Evolutionary conservation across 2,797 vertebrate species (phyloP).

Genomic region (Pogonophryne albipinna): DNA sequence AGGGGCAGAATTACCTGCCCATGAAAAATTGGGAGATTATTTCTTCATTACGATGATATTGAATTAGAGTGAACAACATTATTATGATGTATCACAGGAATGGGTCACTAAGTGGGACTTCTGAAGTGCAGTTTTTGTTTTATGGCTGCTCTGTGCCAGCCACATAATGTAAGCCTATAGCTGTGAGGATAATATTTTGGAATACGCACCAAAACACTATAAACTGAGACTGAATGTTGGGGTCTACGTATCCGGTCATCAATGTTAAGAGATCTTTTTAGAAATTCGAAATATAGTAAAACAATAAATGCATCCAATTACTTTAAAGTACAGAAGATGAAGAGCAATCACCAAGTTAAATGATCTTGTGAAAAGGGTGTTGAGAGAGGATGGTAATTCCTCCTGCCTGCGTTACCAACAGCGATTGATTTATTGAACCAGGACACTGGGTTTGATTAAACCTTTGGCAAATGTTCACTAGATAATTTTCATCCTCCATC

Average conservation of each 20-base stretch:
- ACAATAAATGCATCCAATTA: background rate
- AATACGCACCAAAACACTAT: background rate
- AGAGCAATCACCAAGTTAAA: conserved; percentile 20
- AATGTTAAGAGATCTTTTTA: background rate
- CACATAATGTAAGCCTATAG: background rate
- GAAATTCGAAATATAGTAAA: background rate
- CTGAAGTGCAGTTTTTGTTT: conserved; percentile 1
- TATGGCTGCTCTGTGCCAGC: background rate
- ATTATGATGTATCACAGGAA: conserved; percentile 21
- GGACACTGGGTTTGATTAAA: conserved; percentile 59
- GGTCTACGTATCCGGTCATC: background rate
- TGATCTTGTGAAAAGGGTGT: conserved; percentile 29
- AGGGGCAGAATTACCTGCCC: background rate
- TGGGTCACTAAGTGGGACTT: conserved; percentile 11
- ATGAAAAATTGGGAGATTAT: conserved; percentile 19
- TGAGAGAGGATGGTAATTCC: conserved; percentile 23
- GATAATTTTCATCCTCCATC: conserved; percentile 15
- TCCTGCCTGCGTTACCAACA: conserved; percentile 25
- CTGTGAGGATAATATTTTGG: background rate
- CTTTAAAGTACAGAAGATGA: background rate
- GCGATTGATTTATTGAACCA: conserved; percentile 60
- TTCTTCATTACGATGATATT: conserved; percentile 11
- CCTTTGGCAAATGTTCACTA: conserved; percentile 44
- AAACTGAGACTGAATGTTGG: background rate
- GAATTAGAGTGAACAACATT: conserved; percentile 24